Evolutionary conservation across 2,888 invertebrate genomes (phyloP).

Genomic region (Drosophila pseudotakahashii): DNA sequence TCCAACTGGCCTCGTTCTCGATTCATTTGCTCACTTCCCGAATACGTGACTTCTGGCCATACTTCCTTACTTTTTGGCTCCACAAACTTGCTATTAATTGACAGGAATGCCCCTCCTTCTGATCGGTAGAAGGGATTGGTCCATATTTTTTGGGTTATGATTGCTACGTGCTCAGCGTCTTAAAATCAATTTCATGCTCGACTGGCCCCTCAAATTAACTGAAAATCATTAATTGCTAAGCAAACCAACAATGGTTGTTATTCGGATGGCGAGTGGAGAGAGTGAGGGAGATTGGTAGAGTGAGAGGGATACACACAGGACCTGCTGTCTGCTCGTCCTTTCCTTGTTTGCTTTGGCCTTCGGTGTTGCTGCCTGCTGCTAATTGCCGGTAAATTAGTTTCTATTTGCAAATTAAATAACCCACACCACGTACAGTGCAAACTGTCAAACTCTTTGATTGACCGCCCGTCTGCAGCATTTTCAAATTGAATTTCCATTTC

Average conservation of each 20-base stretch:
- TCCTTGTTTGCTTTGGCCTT: constrained; percentile 29
- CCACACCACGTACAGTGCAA: constrained; percentile 31
- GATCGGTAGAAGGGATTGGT: not conserved
- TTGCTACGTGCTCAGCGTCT: constrained; percentile 47
- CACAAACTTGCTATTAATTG: constrained; percentile 31
- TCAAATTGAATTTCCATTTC: constrained; percentile 45
- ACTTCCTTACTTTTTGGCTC: constrained; percentile 17
- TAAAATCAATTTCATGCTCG: constrained; percentile 44
- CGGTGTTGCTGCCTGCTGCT: constrained; percentile 32
- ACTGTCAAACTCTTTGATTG: constrained; percentile 43
- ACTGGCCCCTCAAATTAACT: constrained; percentile 42
- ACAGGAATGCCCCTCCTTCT: constrained; percentile 20
- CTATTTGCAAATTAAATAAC: constrained; percentile 56
- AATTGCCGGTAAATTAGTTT: constrained; percentile 60
- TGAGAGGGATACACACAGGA: not conserved
- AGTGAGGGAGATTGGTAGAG: no score
- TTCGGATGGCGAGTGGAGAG: not conserved
- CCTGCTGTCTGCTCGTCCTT: constrained; percentile 3
- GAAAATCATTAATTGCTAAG: constrained; percentile 47
- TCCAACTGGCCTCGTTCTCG: constrained; percentile 7
- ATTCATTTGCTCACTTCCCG: constrained; percentile 38
- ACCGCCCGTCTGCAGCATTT: constrained; percentile 33
- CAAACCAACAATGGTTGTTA: constrained; percentile 27
- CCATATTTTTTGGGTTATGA: constrained; percentile 31
- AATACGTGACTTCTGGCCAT: constrained; percentile 33